These are phyloP conservation scores for Nemotelus nigrinus DNA, from an alignment of 2,888 invertebrate genomes.

Conservation along the genomic window DNA sequence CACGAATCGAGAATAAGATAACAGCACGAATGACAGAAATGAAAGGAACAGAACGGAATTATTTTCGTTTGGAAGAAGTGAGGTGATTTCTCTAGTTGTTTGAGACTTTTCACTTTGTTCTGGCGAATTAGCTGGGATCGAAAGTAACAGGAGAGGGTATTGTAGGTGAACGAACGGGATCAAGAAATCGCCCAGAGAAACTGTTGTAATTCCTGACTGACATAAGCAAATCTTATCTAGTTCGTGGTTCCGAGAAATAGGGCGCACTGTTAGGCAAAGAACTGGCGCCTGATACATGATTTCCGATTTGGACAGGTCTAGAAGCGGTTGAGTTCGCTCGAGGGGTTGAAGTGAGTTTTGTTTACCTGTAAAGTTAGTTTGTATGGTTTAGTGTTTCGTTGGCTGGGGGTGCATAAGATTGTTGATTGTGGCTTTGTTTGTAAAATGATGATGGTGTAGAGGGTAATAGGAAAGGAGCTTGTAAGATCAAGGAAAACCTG, in stretches of 20 bases:
- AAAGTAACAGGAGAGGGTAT: not conserved
- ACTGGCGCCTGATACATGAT: constrained; percentile 8
- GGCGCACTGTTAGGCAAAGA: not conserved
- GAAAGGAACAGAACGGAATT: constrained; percentile 6
- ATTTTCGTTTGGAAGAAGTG: constrained; percentile 26
- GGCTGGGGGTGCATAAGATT: too few relatives aligned
- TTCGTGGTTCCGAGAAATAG: constrained; percentile 7
- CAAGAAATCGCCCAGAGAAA: constrained; percentile 37
- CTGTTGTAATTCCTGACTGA: constrained; percentile 49
- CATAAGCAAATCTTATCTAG: constrained; percentile 49
- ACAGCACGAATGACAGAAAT: constrained; percentile 18
- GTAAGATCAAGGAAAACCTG: too few relatives aligned
- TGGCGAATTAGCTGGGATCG: constrained; percentile 7
- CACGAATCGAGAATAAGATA: constrained; percentile 35
- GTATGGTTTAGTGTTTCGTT: not conserved
- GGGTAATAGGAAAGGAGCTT: not conserved
- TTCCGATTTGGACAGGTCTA: constrained; percentile 24
- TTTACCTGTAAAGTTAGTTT: constrained; percentile 40
- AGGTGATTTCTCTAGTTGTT: constrained; percentile 2
- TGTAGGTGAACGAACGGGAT: not conserved
- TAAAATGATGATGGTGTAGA: not conserved
- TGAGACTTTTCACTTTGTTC: not conserved
- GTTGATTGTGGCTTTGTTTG: constrained; percentile 2
- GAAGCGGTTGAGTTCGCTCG: constrained; percentile 11
- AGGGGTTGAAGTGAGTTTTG: constrained; percentile 14